Conservation (phyloP, 92 coral and sea anemone genomes). For the Paramuricea clavata region DNA sequence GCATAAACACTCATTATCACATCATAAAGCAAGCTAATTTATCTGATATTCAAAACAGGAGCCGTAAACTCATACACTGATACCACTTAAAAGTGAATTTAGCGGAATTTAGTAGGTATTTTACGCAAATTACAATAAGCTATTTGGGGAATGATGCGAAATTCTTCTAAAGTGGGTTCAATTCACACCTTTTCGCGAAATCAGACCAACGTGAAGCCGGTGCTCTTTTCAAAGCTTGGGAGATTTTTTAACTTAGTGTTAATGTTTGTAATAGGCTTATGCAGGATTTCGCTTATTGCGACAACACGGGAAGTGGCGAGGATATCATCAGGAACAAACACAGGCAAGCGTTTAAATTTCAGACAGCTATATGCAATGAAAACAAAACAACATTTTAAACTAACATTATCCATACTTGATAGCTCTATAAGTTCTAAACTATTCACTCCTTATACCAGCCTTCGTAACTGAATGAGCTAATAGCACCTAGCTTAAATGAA, state of each 20-base stretch:
- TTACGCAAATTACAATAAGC: background rate
- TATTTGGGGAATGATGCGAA: background rate
- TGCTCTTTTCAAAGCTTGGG: slow-evolving; percentile 12
- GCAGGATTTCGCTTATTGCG: slow-evolving; percentile 1
- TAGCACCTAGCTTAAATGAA: too few species aligned
- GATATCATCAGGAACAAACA: background rate
- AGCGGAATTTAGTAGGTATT: background rate
- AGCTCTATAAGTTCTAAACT: background rate
- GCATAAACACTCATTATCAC: slow-evolving; percentile 41
- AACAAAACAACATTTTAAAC: background rate
- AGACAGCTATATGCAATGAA: background rate
- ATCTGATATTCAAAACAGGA: slow-evolving; percentile 15
- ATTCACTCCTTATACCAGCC: background rate
- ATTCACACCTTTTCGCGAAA: slow-evolving; percentile 35
- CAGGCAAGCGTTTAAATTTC: background rate
- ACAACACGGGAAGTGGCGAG: slow-evolving; percentile 10
- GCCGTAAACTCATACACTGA: background rate
- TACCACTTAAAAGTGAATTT: background rate
- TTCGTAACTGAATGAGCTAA: background rate
- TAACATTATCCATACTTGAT: background rate
- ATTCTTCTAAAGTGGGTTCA: background rate
- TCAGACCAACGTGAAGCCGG: slow-evolving; percentile 53
- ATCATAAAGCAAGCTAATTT: slow-evolving; percentile 35
- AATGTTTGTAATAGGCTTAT: slow-evolving; percentile 50
- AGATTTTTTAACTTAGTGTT: slow-evolving; percentile 9